Percentiles rank a stretch among this genome's conserved stretches.
phyloP scores from a whole-genome alignment of 2,113 vertebrate genomes.

The Macrotis lagotis region DNA sequence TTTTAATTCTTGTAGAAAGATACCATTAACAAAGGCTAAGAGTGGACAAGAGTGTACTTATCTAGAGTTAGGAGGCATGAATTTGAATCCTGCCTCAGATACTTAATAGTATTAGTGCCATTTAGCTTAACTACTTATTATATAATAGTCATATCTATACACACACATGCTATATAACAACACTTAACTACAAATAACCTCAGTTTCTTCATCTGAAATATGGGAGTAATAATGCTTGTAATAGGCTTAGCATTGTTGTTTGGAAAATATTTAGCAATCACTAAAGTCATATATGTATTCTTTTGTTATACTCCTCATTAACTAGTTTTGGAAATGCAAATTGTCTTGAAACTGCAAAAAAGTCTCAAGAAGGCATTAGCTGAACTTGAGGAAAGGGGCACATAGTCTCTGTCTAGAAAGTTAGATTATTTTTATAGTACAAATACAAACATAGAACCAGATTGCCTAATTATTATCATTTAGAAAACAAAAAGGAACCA shows the following conservation, averaged over 20 bases:
- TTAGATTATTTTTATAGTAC: neutral
- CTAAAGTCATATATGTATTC: neutral
- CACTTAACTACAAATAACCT: neutral
- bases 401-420: neutral
- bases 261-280: neutral
- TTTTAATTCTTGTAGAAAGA: slow-evolving; percentile 2
- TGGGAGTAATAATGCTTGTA: neutral
- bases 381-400: neutral
- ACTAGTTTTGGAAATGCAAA: neutral
- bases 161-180: too few species aligned
- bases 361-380: neutral
- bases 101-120: neutral
- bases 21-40: neutral
- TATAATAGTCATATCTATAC: too few species aligned
- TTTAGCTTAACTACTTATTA: neutral
- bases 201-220: neutral
- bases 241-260: neutral
- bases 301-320: neutral
- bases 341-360: neutral
- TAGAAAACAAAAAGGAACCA: neutral
- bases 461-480: neutral
- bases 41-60: neutral
- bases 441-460: neutral
- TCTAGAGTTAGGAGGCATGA: neutral
- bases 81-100: neutral